phyloP scores from a whole-genome alignment of 2,113 vertebrate genomes.

The Phaethornis superciliosus region DNA sequence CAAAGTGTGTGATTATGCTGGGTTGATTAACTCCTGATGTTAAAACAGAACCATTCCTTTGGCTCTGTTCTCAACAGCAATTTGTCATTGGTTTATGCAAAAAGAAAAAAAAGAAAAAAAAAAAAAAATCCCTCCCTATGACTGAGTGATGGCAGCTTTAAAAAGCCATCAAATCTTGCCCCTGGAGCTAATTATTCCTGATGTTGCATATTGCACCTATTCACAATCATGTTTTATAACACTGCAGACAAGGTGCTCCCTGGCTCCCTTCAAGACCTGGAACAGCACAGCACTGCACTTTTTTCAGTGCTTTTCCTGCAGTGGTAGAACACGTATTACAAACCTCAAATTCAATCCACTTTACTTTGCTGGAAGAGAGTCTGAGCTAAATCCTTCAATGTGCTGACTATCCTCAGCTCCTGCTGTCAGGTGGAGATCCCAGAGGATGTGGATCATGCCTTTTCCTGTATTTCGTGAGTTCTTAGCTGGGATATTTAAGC shows the following conservation, averaged over 20 bases:
- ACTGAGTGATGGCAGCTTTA: conserved; percentile 48
- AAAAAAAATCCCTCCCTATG: conserved; percentile 14
- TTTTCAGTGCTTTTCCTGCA: background rate
- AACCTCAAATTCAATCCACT: conserved; percentile 1
- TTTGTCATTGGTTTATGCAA: conserved; percentile 55
- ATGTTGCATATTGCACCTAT: conserved; percentile 19
- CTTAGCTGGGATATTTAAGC: conserved; percentile 2
- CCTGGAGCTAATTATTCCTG: conserved; percentile 26
- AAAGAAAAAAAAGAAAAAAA: background rate
- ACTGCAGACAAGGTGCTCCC: background rate
- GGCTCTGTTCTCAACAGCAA: conserved; percentile 42
- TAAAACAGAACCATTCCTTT: conserved; percentile 41
- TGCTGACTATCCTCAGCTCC: background rate
- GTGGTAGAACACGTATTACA: background rate
- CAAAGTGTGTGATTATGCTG: conserved; percentile 57
- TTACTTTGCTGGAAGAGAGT: background rate
- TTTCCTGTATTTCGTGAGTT: conserved; percentile 8
- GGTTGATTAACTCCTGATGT: conserved; percentile 59
- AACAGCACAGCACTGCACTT: background rate
- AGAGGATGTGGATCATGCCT: conserved; percentile 26
- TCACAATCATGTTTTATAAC: background rate
- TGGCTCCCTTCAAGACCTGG: background rate
- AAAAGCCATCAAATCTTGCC: conserved; percentile 55
- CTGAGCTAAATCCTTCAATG: conserved; percentile 19
- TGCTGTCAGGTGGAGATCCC: background rate